These are phyloP conservation scores for Heliconius cydno DNA, from an alignment of 2,888 invertebrate genomes.

Conservation along the genomic window DNA sequence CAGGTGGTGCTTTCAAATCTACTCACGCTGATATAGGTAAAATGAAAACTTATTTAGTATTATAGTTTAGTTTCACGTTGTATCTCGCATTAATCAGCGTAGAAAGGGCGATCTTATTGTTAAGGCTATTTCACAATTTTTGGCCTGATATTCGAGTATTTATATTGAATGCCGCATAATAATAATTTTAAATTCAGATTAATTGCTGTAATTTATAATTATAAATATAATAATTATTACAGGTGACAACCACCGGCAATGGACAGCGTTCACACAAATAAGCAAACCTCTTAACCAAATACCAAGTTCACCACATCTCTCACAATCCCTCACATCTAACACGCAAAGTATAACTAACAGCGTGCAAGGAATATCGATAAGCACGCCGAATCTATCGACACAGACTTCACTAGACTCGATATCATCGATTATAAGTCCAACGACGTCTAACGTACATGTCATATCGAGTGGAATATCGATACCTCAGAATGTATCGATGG, in stretches of 20 bases:
- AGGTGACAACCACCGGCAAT: constrained; percentile 75
- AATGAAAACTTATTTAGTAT: not conserved
- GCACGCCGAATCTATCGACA: constrained; percentile 63
- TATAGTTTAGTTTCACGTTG: no score
- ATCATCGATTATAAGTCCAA: constrained; percentile 76
- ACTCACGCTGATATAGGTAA: constrained; percentile 85
- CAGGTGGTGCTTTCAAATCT: constrained; percentile 96
- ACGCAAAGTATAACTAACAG: constrained; percentile 72
- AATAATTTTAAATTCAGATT: no score
- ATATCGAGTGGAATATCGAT: constrained; percentile 72
- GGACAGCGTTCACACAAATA: constrained; percentile 69
- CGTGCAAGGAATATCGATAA: constrained; percentile 74
- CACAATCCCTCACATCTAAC: constrained; percentile 56
- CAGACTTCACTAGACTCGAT: constrained; percentile 74
- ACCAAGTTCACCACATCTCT: constrained; percentile 62
- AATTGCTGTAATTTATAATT: not conserved
- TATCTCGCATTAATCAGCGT: no score
- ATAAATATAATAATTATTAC: constrained; percentile 36
- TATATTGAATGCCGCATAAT: no score
- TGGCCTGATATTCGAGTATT: no score
- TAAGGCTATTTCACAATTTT: no score
- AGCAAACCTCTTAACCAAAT: constrained; percentile 64
- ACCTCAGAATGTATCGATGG: constrained; percentile 46
- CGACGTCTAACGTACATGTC: constrained; percentile 66
- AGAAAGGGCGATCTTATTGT: no score